A percentile compares a stretch with the other conserved stretches of the same genome.
phyloP scores from a whole-genome alignment of 2,113 vertebrate genomes.

The Neomonachus schauinslandi region DNA sequence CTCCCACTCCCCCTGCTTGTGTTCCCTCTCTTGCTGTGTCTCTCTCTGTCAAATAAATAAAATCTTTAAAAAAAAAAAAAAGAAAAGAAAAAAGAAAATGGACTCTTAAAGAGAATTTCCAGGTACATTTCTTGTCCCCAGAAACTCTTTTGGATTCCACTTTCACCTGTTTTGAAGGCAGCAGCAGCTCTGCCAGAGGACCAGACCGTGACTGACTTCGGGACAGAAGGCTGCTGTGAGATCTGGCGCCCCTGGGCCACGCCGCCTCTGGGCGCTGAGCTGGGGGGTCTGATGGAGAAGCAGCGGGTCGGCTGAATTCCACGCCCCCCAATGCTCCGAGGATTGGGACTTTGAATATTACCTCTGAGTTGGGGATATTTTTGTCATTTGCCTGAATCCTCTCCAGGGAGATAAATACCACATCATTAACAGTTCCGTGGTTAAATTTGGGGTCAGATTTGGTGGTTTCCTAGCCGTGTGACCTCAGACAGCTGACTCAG shows the following conservation, averaged over 20 bases:
- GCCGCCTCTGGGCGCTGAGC: not conserved
- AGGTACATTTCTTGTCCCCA: not conserved
- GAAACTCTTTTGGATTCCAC: not conserved
- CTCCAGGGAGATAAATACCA: not conserved
- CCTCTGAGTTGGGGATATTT: not conserved
- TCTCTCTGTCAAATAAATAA: too few species aligned
- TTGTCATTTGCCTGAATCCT: not conserved
- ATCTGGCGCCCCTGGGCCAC: not conserved
- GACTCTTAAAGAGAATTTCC: not conserved
- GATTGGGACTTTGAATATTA: not conserved
- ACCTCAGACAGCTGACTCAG: not conserved
- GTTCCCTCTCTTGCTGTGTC: too few species aligned
- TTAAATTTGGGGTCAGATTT: not conserved
- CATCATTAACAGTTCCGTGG: not conserved
- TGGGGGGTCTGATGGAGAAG: not conserved
- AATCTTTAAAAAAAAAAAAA: too few species aligned
- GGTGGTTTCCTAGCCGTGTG: not conserved
- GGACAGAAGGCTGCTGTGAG: not conserved
- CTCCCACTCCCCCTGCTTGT: too few species aligned
- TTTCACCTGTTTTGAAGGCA: conserved; percentile 27
- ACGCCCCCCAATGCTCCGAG: rapidly evolving
- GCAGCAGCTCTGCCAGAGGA: not conserved
- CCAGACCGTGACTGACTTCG: rapidly evolving
- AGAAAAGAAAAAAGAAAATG: too few species aligned
- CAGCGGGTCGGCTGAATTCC: too few species aligned